Evolutionary conservation across 2,113 vertebrate genomes (phyloP), one percentile per base, ranked within the genome.

Genomic region (Pseudorhombus dupliciocellatus): DNA sequence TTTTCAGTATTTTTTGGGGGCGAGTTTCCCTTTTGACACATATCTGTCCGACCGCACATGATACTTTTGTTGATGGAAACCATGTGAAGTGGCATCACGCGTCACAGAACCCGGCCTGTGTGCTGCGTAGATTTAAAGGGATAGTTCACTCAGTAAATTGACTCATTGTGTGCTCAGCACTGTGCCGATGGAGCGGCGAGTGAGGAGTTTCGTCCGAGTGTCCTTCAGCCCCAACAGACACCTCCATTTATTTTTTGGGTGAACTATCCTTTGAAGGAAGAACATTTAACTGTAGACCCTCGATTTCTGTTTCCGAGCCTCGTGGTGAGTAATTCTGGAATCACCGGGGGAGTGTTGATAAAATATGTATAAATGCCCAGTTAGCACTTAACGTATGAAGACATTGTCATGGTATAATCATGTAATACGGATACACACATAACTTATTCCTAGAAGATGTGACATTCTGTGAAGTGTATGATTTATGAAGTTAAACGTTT

Each of bases 361-460:
- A 46, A 34, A 44, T 65, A 44, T 65, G 46, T 58, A 20, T 20
- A 50, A 26, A 58, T 30, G 21, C 16, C 51, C 34, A 75, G 15
- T 44, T 5, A 28, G 42, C 10, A 25, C 16, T 37, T 60, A 37
- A 37, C 50, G 28, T 56, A 9, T 9, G 18, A 6, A 24, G 11
- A 20, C 8, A 31, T 31, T n/a, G 10, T 15, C 25, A 34, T 7
- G 31, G 44, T 31, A 40, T 37, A 37, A 44, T 44, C 40, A 44
- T 44, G 40, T 2, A 16, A 16, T 44, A 6, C 16, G 5, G 15
- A 16, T 5, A 44, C 34, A 12, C 10, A 37, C 10, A 11, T 12
- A 2, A 0, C 11, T 37, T 37, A 37, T 37, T 37, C 34, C 34
- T 37, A 12, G 9, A 37, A 37, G 18, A 44, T 44, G 12, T 44